These are phyloP conservation scores for Bursaphelenchus okinawaensis DNA, from an alignment of 2,888 invertebrate species.

Conservation along the genomic window DNA sequence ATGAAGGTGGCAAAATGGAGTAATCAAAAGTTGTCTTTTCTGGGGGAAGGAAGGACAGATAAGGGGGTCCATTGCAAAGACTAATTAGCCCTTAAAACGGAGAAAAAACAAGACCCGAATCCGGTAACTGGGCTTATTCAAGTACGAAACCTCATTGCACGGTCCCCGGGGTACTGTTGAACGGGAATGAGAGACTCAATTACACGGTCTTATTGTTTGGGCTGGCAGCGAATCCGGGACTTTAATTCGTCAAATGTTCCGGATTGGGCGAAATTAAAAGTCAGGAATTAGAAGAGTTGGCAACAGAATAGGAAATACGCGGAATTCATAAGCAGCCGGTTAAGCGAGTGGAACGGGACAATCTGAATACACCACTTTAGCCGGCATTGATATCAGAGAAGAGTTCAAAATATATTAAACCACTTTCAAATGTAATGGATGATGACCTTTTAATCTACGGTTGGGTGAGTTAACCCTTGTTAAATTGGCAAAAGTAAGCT, in stretches of 20 bases:
- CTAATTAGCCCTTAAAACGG: not conserved
- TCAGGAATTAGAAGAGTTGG: not conserved
- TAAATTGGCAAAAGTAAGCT: too few species aligned
- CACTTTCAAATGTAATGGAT: too few species aligned
- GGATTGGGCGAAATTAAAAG: not conserved
- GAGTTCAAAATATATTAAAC: too few species aligned
- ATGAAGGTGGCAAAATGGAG: not conserved
- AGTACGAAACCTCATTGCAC: not conserved
- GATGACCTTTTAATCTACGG: too few species aligned
- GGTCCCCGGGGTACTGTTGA: not conserved
- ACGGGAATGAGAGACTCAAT: not conserved
- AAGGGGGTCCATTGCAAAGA: not conserved
- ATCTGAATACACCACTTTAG: too few species aligned
- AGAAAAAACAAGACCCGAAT: not conserved
- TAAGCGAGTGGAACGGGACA: not conserved
- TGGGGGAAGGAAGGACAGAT: too few species aligned
- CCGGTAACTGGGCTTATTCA: too few species aligned
- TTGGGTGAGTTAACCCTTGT: too few species aligned
- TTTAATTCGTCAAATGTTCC: not conserved
- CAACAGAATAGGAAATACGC: not conserved
- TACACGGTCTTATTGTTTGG: not conserved
- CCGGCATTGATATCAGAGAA: too few species aligned
- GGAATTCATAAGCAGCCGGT: not conserved
- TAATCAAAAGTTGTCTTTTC: not conserved
- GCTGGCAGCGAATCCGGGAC: not conserved